Conservation (phyloP, 2,888 invertebrate genomes). For the Dryobota labecula region DNA sequence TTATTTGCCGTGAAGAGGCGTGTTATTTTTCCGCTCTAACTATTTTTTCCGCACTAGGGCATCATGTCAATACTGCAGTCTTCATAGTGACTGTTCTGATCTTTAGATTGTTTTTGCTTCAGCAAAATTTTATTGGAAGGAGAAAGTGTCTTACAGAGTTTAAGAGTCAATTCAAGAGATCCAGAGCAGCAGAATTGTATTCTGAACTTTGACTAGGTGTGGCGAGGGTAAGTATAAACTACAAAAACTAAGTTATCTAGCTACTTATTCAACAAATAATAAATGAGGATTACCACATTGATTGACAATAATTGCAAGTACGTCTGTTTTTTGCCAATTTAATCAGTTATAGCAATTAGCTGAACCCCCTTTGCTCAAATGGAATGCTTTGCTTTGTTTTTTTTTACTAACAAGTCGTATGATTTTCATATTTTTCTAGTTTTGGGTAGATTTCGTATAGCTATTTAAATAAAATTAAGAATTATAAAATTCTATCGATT, state of each 20-base stretch:
- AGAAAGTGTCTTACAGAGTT: slow-evolving; percentile 31
- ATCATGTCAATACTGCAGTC: slow-evolving; percentile 33
- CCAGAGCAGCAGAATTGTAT: not conserved
- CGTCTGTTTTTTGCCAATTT: too few species aligned
- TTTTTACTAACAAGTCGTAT: too few species aligned
- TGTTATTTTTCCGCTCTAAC: slow-evolving; percentile 43
- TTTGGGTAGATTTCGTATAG: too few species aligned
- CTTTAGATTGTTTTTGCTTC: slow-evolving; percentile 1
- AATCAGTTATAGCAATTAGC: too few species aligned
- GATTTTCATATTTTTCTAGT: too few species aligned
- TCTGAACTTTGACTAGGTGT: not conserved
- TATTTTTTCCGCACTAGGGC: slow-evolving; percentile 44
- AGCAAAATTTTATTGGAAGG: not conserved
- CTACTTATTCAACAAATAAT: too few species aligned
- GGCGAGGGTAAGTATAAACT: too few species aligned
- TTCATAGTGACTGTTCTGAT: slow-evolving; percentile 22
- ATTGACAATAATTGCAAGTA: not conserved
- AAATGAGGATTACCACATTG: slow-evolving; percentile 14
- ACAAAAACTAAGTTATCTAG: too few species aligned
- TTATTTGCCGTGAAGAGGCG: slow-evolving; percentile 51
- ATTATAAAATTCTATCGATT: too few species aligned
- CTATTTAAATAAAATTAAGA: too few species aligned
- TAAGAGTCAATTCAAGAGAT: slow-evolving; percentile 9
- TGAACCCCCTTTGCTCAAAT: too few species aligned
- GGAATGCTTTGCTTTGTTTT: too few species aligned